Evolutionary conservation across 2,113 vertebrate species (phyloP).

Genomic region (Osmerus mordax): DNA sequence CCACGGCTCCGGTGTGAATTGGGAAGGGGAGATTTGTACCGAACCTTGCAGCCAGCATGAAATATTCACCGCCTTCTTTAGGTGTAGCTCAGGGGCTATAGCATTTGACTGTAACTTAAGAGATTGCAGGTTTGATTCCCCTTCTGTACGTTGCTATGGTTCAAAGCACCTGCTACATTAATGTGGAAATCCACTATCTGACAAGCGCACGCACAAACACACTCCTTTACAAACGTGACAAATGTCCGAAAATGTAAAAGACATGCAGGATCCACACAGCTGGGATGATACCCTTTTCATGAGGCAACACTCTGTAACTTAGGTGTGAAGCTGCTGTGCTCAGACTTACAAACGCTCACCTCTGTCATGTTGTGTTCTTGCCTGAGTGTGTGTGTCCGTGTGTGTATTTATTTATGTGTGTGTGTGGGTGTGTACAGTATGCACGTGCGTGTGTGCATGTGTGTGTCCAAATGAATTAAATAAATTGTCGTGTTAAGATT

Average conservation of each 20-base stretch:
- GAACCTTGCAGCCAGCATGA: no score
- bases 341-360: not conserved
- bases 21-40: constrained; percentile 9
- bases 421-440: constrained; percentile 13
- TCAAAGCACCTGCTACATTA: not conserved
- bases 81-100: not conserved
- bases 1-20: not conserved
- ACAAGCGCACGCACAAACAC: not conserved
- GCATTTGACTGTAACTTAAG: no score
- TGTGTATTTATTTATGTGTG: constrained; percentile 1
- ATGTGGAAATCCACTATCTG: not conserved
- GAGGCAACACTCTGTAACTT: not conserved
- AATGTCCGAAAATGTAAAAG: not conserved
- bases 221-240: not conserved
- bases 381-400: no score
- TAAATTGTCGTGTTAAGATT: constrained; percentile 50
- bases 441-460: constrained; percentile 19
- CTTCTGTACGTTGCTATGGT: no score
- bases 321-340: not conserved
- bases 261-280: not conserved
- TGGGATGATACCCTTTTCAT: not conserved
- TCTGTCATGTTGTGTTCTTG: no score
- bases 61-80: no score
- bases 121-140: no score
- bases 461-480: constrained; percentile 25